phyloP scores from a whole-genome alignment of 2,797 vertebrate genomes.

The Peromyscus attwateri region DNA sequence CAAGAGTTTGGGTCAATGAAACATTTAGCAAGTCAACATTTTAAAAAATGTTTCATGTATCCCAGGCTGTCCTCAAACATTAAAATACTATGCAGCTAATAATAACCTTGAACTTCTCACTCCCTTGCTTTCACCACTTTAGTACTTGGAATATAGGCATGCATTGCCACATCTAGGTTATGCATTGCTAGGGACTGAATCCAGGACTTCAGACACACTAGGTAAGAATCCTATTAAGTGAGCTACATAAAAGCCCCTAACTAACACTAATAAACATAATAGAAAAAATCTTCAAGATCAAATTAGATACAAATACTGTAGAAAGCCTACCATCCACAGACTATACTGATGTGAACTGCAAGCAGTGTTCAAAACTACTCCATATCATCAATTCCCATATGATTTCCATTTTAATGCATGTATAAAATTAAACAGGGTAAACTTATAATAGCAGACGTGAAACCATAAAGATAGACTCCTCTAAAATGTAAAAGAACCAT shows the following conservation, averaged over 20 bases:
- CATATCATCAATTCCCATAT: neutral
- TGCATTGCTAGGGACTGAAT: too few relatives aligned
- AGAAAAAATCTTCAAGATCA: neutral
- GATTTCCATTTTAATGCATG: neutral
- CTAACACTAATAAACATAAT: neutral
- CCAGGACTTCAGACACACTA: neutral
- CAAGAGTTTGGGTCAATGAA: slow-evolving; percentile 38
- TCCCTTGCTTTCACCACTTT: neutral
- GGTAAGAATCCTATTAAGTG: neutral
- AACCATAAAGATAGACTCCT: neutral
- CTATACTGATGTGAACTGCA: neutral
- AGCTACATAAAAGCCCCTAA: neutral
- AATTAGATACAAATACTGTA: slow-evolving; percentile 20
- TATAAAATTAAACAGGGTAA: neutral
- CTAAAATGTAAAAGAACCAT: neutral
- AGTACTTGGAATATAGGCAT: neutral
- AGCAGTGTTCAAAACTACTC: neutral
- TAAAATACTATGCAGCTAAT: neutral
- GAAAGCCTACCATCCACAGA: neutral
- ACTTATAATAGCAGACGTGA: neutral
- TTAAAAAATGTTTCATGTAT: neutral
- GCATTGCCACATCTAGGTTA: neutral
- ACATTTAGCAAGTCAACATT: neutral
- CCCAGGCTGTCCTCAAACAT: neutral
- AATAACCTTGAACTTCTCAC: neutral